Conservation (phyloP, 2,797 vertebrate species). For the Choloepus didactylus region DNA sequence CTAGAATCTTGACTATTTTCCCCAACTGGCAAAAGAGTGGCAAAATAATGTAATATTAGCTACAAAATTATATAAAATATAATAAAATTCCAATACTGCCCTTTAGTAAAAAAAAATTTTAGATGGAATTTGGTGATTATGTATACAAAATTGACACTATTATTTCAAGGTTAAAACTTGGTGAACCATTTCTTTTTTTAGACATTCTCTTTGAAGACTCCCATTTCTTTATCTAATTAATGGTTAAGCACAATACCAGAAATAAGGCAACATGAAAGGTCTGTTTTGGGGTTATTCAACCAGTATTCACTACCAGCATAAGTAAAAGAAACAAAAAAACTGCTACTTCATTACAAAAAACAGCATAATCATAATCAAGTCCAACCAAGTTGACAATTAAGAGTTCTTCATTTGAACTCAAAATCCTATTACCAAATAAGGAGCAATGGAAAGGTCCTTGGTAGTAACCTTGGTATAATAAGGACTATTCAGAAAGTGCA, state of each 20-base stretch:
- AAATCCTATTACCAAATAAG: conserved; percentile 18
- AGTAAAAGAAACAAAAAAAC: conserved; percentile 45
- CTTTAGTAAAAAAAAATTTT: not conserved
- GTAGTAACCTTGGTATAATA: not conserved
- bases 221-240: conserved; percentile 32
- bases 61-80: not conserved
- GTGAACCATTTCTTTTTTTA: not conserved
- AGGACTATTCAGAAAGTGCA: conserved; percentile 37
- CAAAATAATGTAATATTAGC: not conserved
- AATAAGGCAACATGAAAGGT: conserved; percentile 16
- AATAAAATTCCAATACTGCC: conserved; percentile 29
- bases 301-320: not conserved
- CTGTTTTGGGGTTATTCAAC: conserved; percentile 29
- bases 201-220: conserved; percentile 41
- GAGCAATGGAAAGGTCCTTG: not conserved
- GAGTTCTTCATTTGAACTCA: conserved; percentile 9
- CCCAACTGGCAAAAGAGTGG: not conserved
- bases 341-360: conserved; percentile 7
- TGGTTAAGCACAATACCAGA: conserved; percentile 15
- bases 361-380: conserved; percentile 16
- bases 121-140: not conserved
- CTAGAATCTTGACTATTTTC: conserved; percentile 41
- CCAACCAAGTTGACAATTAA: not conserved
- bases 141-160: conserved; percentile 22
- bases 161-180: conserved; percentile 44